Evolutionary conservation across 1,140 invertebrate genomes (phyloP).

Genomic region (Apis florea): DNA sequence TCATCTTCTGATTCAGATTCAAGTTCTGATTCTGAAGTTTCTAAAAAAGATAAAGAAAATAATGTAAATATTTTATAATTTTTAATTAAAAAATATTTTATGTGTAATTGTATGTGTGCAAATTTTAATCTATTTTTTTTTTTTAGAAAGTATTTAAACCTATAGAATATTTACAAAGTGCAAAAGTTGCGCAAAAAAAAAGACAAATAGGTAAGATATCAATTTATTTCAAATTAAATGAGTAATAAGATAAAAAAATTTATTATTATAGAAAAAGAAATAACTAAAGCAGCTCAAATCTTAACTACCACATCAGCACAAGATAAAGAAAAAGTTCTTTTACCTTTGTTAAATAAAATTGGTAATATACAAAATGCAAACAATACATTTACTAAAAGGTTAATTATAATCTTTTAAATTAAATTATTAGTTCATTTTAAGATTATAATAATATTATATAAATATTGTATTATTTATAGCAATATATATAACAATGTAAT

Average conservation of each 20-base stretch:
- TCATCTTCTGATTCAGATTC: constrained; percentile 67
- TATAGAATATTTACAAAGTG: background rate
- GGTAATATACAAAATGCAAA: background rate
- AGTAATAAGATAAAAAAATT: background rate
- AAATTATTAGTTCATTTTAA: background rate
- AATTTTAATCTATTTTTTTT: background rate
- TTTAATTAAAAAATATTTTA: constrained; percentile 10
- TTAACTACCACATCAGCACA: constrained; percentile 85
- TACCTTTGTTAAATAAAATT: constrained; percentile 57
- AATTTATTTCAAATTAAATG: constrained; percentile 13
- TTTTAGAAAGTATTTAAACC: constrained; percentile 12
- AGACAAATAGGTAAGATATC: constrained; percentile 2
- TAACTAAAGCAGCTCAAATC: constrained; percentile 84
- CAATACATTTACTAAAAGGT: constrained; percentile 2
- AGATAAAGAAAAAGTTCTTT: constrained; percentile 85
- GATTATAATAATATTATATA: background rate
- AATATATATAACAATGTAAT: no score
- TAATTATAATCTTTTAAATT: constrained; percentile 13
- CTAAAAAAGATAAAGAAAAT: constrained; percentile 19
- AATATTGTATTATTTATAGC: background rate
- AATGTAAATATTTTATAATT: constrained; percentile 7
- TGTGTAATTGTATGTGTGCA: constrained; percentile 1
- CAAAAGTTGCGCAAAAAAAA: background rate
- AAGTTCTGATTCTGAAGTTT: constrained; percentile 22
- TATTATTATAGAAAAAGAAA: constrained; percentile 72